phyloP scores from a whole-genome alignment of 2,888 invertebrate genomes.

The Stramonita haemastoma region DNA sequence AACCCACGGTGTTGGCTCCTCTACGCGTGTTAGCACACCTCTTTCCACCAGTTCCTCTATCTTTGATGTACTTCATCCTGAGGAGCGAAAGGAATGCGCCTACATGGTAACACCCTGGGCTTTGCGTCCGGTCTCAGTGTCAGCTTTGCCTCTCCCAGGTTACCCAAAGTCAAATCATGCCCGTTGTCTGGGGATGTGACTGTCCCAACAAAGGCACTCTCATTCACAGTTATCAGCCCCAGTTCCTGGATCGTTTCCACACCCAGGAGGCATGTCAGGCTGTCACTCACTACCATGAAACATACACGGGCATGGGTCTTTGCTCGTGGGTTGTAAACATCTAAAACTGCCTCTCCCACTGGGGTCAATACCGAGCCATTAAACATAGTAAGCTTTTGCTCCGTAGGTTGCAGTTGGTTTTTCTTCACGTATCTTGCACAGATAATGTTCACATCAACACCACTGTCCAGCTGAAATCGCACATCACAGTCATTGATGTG shows the following conservation, averaged over 20 bases:
- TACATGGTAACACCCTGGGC: constrained; percentile 43
- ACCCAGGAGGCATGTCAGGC: background rate
- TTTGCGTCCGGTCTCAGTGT: constrained; percentile 15
- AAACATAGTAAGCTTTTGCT: constrained; percentile 33
- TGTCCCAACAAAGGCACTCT: background rate
- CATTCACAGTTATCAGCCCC: constrained; percentile 22
- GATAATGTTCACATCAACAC: constrained; percentile 42
- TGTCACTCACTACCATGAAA: constrained; percentile 10
- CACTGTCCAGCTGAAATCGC: constrained; percentile 37
- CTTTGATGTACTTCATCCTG: constrained; percentile 41
- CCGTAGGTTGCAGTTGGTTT: background rate
- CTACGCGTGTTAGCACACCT: constrained; percentile 42
- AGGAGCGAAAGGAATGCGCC: constrained; percentile 43
- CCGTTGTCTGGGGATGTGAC: background rate
- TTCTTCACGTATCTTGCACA: constrained; percentile 38
- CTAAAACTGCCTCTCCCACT: constrained; percentile 9
- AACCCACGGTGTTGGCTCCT: constrained; percentile 48
- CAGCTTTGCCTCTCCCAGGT: constrained; percentile 40
- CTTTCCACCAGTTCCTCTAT: constrained; percentile 38
- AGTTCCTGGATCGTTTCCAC: constrained; percentile 32
- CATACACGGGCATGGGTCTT: background rate
- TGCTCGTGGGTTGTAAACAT: constrained; percentile 3
- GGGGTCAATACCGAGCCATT: constrained; percentile 32
- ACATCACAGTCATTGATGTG: constrained; percentile 25
- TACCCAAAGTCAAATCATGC: constrained; percentile 1